Percentiles rank a stretch among this genome's conserved stretches.
These are phyloP conservation scores for Spongia lamella DNA, from an alignment of 37 sponge, comb jelly and placozoan genomes.

Conservation along the genomic window DNA sequence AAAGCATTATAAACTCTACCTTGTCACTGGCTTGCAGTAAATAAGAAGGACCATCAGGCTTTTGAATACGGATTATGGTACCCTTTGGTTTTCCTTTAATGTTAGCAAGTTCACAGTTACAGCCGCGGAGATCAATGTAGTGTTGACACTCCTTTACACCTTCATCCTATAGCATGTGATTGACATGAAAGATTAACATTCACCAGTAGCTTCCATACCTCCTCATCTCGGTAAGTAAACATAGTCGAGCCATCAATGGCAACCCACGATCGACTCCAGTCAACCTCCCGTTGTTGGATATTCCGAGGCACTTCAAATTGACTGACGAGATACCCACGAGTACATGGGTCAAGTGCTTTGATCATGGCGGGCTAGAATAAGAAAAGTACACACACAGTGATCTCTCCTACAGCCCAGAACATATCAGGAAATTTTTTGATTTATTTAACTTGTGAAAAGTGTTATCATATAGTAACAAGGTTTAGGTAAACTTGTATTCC, in stretches of 20 bases:
- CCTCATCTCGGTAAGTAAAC: conserved; percentile 70
- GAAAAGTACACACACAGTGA: background rate
- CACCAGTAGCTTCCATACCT: conserved; percentile 25
- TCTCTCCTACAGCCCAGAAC: background rate
- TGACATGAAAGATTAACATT: background rate
- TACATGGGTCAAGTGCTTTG: conserved; percentile 23
- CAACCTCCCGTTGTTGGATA: conserved; percentile 2
- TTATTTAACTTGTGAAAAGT: too few species aligned
- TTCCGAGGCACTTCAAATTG: conserved; percentile 14
- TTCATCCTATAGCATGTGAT: conserved; percentile 20
- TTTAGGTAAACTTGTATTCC: too few species aligned
- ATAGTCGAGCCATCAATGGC: conserved; percentile 79
- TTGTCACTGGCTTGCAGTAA: too few species aligned
- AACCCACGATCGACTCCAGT: conserved; percentile 63
- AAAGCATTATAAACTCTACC: too few species aligned
- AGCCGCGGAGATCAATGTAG: conserved; percentile 31
- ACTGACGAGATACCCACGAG: conserved; percentile 64
- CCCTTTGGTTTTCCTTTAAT: too few species aligned
- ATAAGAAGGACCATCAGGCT: too few species aligned
- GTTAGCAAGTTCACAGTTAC: conserved; percentile 1
- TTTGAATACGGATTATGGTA: too few species aligned
- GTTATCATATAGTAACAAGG: too few species aligned
- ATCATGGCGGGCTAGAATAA: conserved; percentile 42
- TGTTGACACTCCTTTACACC: conserved; percentile 58
- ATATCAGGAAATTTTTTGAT: too few species aligned